Conservation (phyloP, 2,797 vertebrate genomes). For the Merluccius polli region DNA sequence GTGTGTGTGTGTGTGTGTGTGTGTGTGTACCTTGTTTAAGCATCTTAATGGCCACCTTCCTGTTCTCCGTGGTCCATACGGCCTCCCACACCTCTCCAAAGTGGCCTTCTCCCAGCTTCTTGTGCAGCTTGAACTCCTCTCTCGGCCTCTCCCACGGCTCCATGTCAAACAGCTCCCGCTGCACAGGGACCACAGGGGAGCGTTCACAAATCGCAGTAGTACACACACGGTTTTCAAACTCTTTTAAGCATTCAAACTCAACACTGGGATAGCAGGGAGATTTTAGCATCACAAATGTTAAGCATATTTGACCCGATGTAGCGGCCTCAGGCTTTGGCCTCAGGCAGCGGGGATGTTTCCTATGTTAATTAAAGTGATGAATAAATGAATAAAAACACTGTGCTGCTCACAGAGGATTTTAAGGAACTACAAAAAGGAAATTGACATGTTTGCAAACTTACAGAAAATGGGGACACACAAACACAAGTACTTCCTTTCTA, state of each 20-base stretch:
- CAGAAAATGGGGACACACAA: neutral
- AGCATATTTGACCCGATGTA: too few relatives aligned
- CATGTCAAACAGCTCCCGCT: constrained; percentile 77
- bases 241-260: too few relatives aligned
- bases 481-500: neutral
- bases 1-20: neutral
- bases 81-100: constrained; percentile 95
- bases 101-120: constrained; percentile 87
- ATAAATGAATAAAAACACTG: neutral
- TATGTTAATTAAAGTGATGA: neutral
- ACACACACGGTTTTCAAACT: too few relatives aligned
- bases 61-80: constrained; percentile 78
- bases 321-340: too few relatives aligned
- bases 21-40: constrained; percentile 80
- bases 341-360: too few relatives aligned
- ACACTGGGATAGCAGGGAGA: too few relatives aligned
- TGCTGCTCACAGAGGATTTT: neutral
- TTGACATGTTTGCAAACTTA: neutral
- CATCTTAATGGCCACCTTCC: constrained; percentile 87
- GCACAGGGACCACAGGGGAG: constrained; percentile 34
- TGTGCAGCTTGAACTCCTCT: constrained; percentile 83
- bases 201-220: neutral
- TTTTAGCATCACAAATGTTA: too few relatives aligned
- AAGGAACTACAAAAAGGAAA: neutral
- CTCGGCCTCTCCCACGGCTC: constrained; percentile 86